Evolutionary conservation across 2,888 invertebrate species (phyloP), one percentile per base, ranked within the genome.

Genomic region (Caenorhabditis sp.): DNA sequence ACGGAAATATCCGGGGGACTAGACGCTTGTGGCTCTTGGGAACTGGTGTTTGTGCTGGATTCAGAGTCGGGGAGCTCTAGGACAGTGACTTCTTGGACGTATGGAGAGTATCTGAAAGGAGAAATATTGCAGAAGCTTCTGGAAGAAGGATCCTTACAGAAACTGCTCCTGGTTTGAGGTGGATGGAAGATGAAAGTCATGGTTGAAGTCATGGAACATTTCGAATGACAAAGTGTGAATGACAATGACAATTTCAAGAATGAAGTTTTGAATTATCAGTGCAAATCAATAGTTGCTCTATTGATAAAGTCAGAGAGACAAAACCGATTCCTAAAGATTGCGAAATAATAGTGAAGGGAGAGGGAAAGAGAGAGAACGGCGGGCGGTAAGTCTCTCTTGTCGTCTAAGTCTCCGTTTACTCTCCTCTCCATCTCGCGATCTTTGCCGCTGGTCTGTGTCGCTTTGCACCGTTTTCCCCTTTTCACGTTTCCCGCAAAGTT

Each of bases 391-490:
- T n/a, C n/a, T n/a, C 18, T 50, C 15, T 9, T 6, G 2, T 22
- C 22, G 58, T 67, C 76, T 76, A 40, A 9, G 74, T 67, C 53
- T 76, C 67, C 37, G 50, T 74, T 65, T 74, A 56, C 44, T 58
- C 55, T 47, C 28, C 24, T 8, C 40, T n/a, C n/a, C n/a, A n/a
- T n/a, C n/a, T n/a, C n/a, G n/a, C 67, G 76, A 76, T 67, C 76
- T 67, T 51, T 76, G 76, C 22, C 26, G 72, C 47, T 26, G 51
- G 53, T 64, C 40, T 40, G 40, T 13, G 9, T 11, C 35, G n/a
- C n/a, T n/a, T n/a, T n/a, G n/a, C n/a, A n/a, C n/a, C n/a, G n/a
- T n/a, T 56, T 20, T 22, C 26, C 35, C 40, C 8, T 71, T 64
- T 64, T 62, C 71, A 71, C 71, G 71, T 72, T 71, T 26, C 24